Conservation (phyloP, 1,140 invertebrate genomes). For the Apocrypta bakeri region DNA sequence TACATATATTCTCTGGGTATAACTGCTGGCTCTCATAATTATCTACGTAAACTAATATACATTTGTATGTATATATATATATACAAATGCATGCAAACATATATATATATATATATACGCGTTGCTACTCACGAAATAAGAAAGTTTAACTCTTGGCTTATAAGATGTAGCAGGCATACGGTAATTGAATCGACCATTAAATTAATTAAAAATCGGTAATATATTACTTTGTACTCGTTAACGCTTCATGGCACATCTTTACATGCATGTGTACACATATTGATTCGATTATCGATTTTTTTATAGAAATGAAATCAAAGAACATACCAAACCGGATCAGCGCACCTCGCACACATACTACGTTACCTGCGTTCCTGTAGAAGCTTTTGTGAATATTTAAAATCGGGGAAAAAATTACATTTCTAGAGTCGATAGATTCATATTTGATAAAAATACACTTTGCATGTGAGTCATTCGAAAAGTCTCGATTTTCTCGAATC, state of each 20-base stretch:
- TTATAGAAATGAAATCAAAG: too few species aligned
- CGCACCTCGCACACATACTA: too few species aligned
- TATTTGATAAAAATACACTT: not conserved
- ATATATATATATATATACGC: too few species aligned
- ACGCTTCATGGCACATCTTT: too few species aligned
- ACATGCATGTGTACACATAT: not conserved
- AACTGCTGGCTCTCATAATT: not conserved
- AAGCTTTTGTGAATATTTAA: not conserved
- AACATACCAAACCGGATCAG: not conserved
- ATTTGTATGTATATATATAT: too few species aligned
- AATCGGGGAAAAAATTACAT: not conserved
- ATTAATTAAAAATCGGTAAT: not conserved
- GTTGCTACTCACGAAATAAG: too few species aligned
- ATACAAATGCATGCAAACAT: too few species aligned
- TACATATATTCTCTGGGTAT: not conserved
- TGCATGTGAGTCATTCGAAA: too few species aligned
- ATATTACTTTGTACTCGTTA: too few species aligned
- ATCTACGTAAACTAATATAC: too few species aligned
- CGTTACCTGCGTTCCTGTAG: too few species aligned
- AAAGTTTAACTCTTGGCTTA: not conserved
- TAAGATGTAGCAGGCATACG: conserved; percentile 19
- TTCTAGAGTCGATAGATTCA: not conserved
- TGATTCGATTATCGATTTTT: conserved; percentile 13
- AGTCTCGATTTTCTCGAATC: too few species aligned
- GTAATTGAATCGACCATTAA: not conserved